phyloP scores from a whole-genome alignment of 1,140 invertebrate genomes.

The Calosoma granatense region DNA sequence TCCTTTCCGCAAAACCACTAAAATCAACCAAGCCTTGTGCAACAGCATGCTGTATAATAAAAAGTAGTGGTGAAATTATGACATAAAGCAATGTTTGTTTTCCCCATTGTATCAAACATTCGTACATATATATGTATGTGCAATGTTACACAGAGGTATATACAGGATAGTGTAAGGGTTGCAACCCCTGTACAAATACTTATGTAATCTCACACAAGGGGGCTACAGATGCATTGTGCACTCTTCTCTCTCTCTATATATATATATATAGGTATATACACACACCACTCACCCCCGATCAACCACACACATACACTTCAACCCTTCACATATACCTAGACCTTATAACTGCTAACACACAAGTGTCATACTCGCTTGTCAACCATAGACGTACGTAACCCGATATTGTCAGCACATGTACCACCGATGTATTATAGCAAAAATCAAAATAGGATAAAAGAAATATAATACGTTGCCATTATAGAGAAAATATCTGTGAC shows the following conservation, averaged over 20 bases:
- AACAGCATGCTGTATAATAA: too few relatives aligned
- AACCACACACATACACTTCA: too few relatives aligned
- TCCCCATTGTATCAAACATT: neutral
- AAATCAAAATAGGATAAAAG: conserved; percentile 21
- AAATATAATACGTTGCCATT: conserved; percentile 16
- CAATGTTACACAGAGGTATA: neutral
- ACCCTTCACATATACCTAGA: neutral
- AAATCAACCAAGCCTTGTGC: too few relatives aligned
- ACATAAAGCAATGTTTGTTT: neutral
- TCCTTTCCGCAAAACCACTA: too few relatives aligned
- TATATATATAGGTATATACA: neutral
- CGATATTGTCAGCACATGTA: conserved; percentile 10
- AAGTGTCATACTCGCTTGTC: conserved; percentile 3
- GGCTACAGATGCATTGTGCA: conserved; percentile 17
- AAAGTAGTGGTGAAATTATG: too few relatives aligned
- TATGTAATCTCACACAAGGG: conserved; percentile 16
- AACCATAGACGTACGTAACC: conserved; percentile 2
- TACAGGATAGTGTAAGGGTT: neutral
- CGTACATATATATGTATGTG: neutral
- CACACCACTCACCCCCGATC: too few relatives aligned
- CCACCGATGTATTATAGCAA: conserved; percentile 18
- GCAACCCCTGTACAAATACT: conserved; percentile 16
- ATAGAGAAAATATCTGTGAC: conserved; percentile 16
- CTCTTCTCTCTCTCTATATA: conserved; percentile 12
- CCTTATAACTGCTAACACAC: conserved; percentile 4